These are phyloP conservation scores for Stichopus chloronotus DNA, from an alignment of 35 echinoderm and acorn worm species.

Conservation along the genomic window DNA sequence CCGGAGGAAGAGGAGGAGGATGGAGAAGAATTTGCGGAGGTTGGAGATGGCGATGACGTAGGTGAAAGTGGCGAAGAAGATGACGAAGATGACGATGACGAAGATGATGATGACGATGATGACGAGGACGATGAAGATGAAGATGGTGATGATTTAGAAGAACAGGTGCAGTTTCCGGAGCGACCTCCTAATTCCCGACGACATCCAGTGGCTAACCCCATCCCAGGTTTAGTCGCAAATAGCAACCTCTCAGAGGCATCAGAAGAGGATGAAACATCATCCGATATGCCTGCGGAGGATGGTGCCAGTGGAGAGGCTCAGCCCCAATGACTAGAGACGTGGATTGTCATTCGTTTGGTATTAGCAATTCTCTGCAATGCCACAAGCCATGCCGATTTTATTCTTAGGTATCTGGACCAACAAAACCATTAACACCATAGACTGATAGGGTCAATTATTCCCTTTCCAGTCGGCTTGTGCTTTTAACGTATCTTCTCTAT, in stretches of 20 bases:
- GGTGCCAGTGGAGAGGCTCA: background rate
- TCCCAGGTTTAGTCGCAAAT: conserved; percentile 18
- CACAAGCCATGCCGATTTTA: background rate
- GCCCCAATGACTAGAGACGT: conserved; percentile 57
- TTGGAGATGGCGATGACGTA: background rate
- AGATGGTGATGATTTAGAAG: conserved; percentile 73
- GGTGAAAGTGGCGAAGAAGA: conserved; percentile 34
- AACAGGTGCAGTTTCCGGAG: conserved; percentile 87
- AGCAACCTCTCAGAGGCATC: no score
- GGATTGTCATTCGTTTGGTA: conserved; percentile 51
- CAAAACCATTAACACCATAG: background rate
- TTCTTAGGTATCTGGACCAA: conserved; percentile 6
- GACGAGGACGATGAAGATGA: conserved; percentile 59
- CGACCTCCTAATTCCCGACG: conserved; percentile 75
- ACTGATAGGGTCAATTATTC: no score
- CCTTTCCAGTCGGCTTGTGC: no score
- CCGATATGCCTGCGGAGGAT: background rate
- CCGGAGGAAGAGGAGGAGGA: background rate
- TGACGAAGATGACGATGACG: conserved; percentile 42
- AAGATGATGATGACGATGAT: conserved; percentile 63
- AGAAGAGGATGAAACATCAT: background rate
- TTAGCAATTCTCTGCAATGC: background rate
- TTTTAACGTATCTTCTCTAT: no score
- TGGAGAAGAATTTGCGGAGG: conserved; percentile 4
- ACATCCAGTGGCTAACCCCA: conserved; percentile 62